Evolutionary conservation across 2,797 vertebrate species (phyloP).

Genomic region (Clangula hyemalis): DNA sequence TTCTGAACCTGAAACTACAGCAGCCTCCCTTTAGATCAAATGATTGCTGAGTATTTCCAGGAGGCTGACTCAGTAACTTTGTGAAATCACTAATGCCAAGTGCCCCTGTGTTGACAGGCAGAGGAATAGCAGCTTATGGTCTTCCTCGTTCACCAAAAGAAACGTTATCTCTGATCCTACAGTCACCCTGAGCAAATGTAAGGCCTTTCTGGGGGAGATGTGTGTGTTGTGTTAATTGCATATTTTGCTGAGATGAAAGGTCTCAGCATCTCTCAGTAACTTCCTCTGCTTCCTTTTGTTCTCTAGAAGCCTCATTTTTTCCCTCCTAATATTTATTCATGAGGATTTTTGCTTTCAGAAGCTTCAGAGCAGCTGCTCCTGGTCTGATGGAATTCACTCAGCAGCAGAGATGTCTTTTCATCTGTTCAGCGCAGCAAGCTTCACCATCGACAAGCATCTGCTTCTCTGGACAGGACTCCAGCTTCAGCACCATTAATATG

Average conservation of each 20-base stretch:
- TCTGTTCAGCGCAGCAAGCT: conserved; percentile 49
- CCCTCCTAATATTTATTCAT: conserved; percentile 76
- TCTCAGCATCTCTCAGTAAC: conserved; percentile 54
- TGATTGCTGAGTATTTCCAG: conserved; percentile 24
- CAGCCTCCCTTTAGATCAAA: conserved; percentile 33
- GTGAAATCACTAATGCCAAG: conserved; percentile 9
- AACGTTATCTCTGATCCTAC: conserved; percentile 51
- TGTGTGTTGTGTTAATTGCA: conserved; percentile 42
- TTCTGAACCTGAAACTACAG: not conserved
- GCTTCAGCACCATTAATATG: conserved; percentile 30
- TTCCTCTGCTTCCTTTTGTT: conserved; percentile 71
- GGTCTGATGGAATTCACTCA: conserved; percentile 71
- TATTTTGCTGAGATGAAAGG: conserved; percentile 67
- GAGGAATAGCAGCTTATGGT: conserved; percentile 53
- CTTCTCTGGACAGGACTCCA: conserved; percentile 38
- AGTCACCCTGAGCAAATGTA: conserved; percentile 7
- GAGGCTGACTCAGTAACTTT: conserved; percentile 27
- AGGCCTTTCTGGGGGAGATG: conserved; percentile 29
- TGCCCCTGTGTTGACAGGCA: not conserved
- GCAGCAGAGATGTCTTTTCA: conserved; percentile 69
- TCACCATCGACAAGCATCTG: conserved; percentile 62
- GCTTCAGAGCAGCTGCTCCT: conserved; percentile 73
- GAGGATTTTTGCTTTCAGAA: conserved; percentile 72
- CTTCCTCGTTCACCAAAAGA: conserved; percentile 62
- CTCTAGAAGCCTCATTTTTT: conserved; percentile 59